Evolutionary conservation across 2,113 vertebrate species (phyloP).

Genomic region (Mixornis gularis): DNA sequence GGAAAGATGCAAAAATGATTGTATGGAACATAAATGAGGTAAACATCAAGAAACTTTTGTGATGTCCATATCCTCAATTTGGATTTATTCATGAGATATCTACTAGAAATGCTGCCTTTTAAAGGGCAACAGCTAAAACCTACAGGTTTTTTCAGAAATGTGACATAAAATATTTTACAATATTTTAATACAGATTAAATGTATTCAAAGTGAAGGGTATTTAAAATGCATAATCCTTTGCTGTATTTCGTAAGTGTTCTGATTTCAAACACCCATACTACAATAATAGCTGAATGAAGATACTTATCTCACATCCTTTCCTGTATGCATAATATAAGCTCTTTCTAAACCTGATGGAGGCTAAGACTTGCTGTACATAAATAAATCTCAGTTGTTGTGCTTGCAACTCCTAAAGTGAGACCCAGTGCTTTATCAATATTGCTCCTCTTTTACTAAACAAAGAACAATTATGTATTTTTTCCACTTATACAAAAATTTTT

Average conservation of each 20-base stretch:
- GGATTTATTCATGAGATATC: neutral
- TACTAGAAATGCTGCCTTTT: neutral
- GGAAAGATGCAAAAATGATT: neutral
- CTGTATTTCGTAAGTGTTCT: neutral
- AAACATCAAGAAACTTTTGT: neutral
- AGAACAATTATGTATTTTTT: neutral
- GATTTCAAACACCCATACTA: neutral
- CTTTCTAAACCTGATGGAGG: neutral
- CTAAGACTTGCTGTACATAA: neutral
- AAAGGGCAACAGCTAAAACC: neutral
- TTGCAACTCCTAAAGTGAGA: neutral
- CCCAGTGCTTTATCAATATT: neutral
- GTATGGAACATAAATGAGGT: neutral
- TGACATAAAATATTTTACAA: neutral
- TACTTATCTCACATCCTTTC: neutral
- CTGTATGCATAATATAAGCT: neutral
- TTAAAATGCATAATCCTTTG: neutral
- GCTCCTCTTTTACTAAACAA: neutral
- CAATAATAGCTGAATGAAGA: neutral
- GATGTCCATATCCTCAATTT: neutral
- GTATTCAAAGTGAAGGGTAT: constrained; percentile 3
- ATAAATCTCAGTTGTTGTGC: neutral
- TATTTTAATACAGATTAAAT: constrained; percentile 6
- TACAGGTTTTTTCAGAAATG: neutral
- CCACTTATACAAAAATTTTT: neutral